phyloP scores from a whole-genome alignment of 2,113 vertebrate genomes.

The Vulpes lagopus region DNA sequence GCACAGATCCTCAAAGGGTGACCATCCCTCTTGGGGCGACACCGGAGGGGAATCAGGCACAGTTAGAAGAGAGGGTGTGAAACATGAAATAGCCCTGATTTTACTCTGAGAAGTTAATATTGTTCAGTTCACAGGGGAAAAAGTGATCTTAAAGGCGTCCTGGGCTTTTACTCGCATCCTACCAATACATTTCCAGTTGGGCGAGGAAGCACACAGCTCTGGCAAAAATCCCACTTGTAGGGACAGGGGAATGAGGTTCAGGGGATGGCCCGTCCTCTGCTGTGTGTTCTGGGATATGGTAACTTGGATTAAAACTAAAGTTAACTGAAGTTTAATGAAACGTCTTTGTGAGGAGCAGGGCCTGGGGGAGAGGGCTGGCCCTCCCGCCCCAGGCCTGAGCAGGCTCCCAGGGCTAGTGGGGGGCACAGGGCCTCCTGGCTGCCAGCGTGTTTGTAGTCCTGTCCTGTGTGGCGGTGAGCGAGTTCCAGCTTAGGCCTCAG shows the following conservation, averaged over 20 bases:
- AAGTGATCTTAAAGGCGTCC: not conserved
- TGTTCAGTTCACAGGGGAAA: not conserved
- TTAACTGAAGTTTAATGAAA: not conserved
- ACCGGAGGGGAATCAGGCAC: not conserved
- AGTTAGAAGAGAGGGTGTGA: not conserved
- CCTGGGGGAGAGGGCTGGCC: not conserved
- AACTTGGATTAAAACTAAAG: not conserved
- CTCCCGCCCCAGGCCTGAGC: not conserved
- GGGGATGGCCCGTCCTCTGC: not conserved
- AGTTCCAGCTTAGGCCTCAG: not conserved
- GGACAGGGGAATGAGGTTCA: not conserved
- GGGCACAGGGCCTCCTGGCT: not conserved
- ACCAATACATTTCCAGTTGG: accelerated
- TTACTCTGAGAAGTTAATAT: not conserved
- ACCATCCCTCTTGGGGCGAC: not conserved
- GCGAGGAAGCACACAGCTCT: not conserved
- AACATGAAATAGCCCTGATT: not conserved
- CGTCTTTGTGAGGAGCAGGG: not conserved
- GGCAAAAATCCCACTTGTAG: not conserved
- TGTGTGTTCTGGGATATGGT: not conserved
- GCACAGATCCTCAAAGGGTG: not conserved
- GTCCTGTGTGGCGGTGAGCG: not conserved
- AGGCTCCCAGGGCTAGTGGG: not conserved
- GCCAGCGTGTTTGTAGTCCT: not conserved
- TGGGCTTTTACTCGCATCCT: not conserved